Evolutionary conservation across 1,140 invertebrate genomes (phyloP).

Genomic region (Drosophila watanabei): DNA sequence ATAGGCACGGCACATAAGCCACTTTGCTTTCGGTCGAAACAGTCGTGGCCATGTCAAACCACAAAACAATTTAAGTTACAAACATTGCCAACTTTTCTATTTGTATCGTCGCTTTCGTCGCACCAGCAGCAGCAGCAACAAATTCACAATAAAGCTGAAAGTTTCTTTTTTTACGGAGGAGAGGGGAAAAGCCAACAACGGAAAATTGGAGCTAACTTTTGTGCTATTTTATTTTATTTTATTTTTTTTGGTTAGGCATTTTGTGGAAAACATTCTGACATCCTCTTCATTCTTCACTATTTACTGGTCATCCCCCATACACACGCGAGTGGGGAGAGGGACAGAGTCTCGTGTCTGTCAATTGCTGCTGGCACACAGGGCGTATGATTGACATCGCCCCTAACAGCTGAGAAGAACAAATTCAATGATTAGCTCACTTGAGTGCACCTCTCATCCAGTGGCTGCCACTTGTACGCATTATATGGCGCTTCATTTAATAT

Average conservation of each 20-base stretch:
- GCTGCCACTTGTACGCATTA: constrained; percentile 17
- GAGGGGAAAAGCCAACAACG: constrained; percentile 10
- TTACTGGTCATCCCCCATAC: constrained; percentile 21
- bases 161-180: constrained; percentile 9
- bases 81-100: constrained; percentile 76
- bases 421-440: constrained; percentile 44
- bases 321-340: constrained; percentile 5
- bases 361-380: constrained; percentile 53
- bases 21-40: constrained; percentile 46
- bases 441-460: constrained; percentile 19
- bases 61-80: constrained; percentile 79
- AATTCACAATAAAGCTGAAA: constrained; percentile 59
- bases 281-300: constrained; percentile 4
- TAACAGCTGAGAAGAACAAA: constrained; percentile 13
- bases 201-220: constrained; percentile 29
- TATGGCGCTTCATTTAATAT: constrained; percentile 52
- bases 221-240: constrained; percentile 21
- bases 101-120: constrained; percentile 31
- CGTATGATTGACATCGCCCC: constrained; percentile 67
- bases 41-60: constrained; percentile 67
- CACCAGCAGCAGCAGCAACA: constrained; percentile 14
- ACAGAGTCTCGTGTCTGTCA: constrained; percentile 14
- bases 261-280: constrained; percentile 15
- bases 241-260: constrained; percentile 8
- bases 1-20: constrained; percentile 69